Conservation (phyloP, 2,113 vertebrate genomes). For the Ahaetulla prasina region DNA sequence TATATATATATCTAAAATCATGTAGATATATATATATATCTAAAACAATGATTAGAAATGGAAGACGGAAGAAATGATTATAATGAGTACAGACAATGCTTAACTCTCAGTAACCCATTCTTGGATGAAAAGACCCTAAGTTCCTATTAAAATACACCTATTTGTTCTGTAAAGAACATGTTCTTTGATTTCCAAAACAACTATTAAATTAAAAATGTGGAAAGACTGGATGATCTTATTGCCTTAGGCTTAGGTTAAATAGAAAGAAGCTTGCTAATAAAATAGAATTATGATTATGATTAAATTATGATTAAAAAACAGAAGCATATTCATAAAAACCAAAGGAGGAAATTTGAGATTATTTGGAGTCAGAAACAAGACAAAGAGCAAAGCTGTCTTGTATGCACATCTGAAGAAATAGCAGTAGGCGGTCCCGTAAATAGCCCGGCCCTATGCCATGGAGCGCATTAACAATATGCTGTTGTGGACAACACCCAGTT, state of each 20-base stretch:
- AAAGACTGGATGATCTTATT: not conserved
- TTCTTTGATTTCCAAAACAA: not conserved
- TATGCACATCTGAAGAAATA: not conserved
- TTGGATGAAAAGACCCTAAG: too few species aligned
- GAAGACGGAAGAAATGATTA: not conserved
- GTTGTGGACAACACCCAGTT: not conserved
- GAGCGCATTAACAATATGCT: not conserved
- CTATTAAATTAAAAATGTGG: too few species aligned
- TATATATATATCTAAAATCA: too few species aligned
- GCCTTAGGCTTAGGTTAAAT: not conserved
- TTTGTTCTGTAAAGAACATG: not conserved
- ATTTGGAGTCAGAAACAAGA: not conserved
- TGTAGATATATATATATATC: too few species aligned
- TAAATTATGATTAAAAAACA: not conserved
- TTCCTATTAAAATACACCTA: not conserved
- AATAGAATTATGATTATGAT: not conserved
- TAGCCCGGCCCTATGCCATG: too few species aligned
- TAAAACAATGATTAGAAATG: not conserved
- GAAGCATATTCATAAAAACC: not conserved
- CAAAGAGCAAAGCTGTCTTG: not conserved
- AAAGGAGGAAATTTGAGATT: not conserved
- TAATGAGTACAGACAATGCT: not conserved
- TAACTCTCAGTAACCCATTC: not conserved
- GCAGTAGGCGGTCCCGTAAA: too few species aligned
- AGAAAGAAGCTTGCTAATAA: not conserved